Evolutionary conservation across 2,797 vertebrate species (phyloP).

Genomic region (Megalops cyprinoides): DNA sequence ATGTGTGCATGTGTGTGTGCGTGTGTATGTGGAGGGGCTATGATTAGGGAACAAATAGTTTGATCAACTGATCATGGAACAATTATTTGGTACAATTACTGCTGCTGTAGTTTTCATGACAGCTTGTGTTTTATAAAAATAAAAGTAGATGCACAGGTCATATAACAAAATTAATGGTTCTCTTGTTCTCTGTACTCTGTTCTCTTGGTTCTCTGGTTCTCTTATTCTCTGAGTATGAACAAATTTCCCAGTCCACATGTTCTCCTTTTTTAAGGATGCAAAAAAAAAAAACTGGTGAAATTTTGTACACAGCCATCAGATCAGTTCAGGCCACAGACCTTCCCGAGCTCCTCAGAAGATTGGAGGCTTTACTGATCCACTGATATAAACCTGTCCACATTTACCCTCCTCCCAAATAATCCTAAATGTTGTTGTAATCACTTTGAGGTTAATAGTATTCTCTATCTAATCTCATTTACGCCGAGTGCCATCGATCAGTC

Average conservation of each 20-base stretch:
- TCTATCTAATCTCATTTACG: background rate
- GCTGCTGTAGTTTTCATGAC: background rate
- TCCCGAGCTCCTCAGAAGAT: background rate
- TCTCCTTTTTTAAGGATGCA: background rate
- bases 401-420: background rate
- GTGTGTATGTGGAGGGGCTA: too few species aligned
- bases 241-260: too few species aligned
- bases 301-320: background rate
- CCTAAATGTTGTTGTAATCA: background rate
- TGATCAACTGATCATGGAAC: background rate
- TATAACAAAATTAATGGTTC: too few species aligned
- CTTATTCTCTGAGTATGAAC: too few species aligned
- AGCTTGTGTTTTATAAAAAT: background rate
- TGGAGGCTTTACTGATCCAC: background rate
- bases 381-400: background rate
- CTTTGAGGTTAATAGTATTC: background rate
- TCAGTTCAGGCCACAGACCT: background rate
- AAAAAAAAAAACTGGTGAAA: too few species aligned
- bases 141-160: too few species aligned
- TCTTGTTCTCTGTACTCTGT: too few species aligned
- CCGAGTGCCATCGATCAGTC: background rate
- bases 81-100: background rate
- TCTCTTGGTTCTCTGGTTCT: too few species aligned
- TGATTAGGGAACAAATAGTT: background rate
- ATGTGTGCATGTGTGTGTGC: too few species aligned